These are phyloP conservation scores for Resseliella maxima DNA, from an alignment of 2,888 invertebrate species.

Conservation along the genomic window DNA sequence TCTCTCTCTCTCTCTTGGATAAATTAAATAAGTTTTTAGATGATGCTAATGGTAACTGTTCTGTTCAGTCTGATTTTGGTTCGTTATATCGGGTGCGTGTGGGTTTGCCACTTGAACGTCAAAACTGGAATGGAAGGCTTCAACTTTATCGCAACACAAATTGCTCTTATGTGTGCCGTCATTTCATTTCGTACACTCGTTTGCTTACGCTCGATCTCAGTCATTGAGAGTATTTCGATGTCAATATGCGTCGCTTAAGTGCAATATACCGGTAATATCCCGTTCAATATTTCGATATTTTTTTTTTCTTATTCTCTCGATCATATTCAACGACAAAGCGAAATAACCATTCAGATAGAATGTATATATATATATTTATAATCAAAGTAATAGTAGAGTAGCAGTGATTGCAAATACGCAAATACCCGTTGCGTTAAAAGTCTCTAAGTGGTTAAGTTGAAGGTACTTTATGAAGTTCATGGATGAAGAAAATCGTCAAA, in stretches of 20 bases:
- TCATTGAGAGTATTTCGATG: not conserved
- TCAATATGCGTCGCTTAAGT: not conserved
- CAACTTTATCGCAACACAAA: not conserved
- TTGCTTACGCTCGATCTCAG: not conserved
- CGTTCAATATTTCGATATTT: not conserved
- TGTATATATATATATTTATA: not conserved
- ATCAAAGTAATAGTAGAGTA: not conserved
- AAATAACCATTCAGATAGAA: not conserved
- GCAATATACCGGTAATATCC: not conserved
- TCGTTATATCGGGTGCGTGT: not conserved
- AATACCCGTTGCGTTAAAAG: not conserved
- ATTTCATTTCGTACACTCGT: not conserved
- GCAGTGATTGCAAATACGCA: not conserved
- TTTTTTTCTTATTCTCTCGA: not conserved
- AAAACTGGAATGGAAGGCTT: not conserved
- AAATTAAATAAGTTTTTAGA: constrained; percentile 1
- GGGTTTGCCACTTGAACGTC: not conserved
- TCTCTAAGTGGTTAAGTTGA: constrained; percentile 15
- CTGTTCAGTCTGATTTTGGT: not conserved
- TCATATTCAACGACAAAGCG: not conserved
- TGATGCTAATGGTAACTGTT: not conserved
- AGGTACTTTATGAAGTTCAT: constrained; percentile 1
- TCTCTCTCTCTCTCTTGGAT: too few species aligned
- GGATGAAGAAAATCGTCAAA: not conserved
- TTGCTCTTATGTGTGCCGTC: not conserved